phyloP scores from a whole-genome alignment of 2,113 vertebrate genomes.

The Etia nguti region DNA sequence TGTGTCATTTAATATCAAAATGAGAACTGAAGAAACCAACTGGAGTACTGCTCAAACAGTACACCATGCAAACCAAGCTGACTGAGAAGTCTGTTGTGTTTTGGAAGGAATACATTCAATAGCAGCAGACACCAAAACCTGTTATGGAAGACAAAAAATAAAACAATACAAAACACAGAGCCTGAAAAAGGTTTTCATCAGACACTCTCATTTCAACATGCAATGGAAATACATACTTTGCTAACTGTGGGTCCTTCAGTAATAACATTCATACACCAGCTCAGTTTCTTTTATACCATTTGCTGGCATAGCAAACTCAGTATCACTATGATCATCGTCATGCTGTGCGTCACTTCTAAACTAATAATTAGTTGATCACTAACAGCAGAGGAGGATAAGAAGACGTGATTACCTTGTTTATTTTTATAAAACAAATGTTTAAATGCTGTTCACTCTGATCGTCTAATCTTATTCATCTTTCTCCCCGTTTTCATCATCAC shows the following conservation, averaged over 20 bases:
- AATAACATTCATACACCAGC: background rate
- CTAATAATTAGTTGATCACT: background rate
- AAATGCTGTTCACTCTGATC: rapidly evolving
- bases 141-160: background rate
- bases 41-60: background rate
- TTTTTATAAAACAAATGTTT: background rate
- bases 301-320: background rate
- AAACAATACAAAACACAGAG: background rate
- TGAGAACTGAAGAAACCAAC: background rate
- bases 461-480: background rate
- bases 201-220: background rate
- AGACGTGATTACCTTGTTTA: background rate
- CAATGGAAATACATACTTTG: background rate
- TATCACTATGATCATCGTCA: background rate
- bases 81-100: background rate
- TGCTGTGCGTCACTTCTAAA: background rate
- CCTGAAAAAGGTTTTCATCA: background rate
- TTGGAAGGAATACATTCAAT: background rate
- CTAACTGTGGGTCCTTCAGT: background rate
- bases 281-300: background rate
- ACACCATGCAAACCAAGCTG: background rate
- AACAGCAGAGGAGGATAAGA: background rate
- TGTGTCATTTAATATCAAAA: background rate
- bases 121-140: background rate
- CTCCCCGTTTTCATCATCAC: background rate